Percentiles rank a stretch among this genome's conserved stretches.
Conservation (phyloP, 2,113 vertebrate species). For the Hydropotes inermis region DNA sequence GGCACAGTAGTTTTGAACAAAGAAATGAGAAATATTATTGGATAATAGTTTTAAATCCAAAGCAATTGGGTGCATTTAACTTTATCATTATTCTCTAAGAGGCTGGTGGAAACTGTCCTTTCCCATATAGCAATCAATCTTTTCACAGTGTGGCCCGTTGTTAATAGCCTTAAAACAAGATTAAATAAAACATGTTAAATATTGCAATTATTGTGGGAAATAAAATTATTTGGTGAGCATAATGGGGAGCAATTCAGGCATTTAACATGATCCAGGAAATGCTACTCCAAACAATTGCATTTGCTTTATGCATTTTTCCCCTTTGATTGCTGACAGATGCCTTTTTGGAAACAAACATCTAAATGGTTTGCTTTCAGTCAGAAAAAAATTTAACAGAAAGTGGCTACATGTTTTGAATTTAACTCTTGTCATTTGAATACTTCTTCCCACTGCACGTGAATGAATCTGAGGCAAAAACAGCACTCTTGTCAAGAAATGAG, state of each 20-base stretch:
- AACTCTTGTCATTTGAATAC: constrained; percentile 84
- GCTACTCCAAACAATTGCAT: constrained; percentile 89
- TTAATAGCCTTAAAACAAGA: constrained; percentile 88
- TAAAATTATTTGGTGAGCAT: constrained; percentile 90
- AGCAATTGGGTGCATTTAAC: constrained; percentile 81
- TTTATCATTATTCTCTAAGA: constrained; percentile 78
- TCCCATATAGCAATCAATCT: constrained; percentile 75
- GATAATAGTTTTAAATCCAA: constrained; percentile 79
- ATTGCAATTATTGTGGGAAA: constrained; percentile 90
- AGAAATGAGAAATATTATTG: constrained; percentile 72
- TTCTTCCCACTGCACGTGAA: constrained; percentile 75
- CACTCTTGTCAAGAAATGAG: constrained; percentile 68
- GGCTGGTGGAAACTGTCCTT: constrained; percentile 74
- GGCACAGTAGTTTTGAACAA: constrained; percentile 66
- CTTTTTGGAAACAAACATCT: constrained; percentile 89
- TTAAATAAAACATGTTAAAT: constrained; percentile 88
- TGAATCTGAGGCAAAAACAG: constrained; percentile 75
- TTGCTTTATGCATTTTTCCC: constrained; percentile 89
- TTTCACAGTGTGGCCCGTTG: constrained; percentile 80
- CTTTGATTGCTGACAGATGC: constrained; percentile 94
- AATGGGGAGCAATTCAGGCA: constrained; percentile 87
- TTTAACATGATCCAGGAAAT: constrained; percentile 92
- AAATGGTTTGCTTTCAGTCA: constrained; percentile 87
- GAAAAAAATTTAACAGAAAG: constrained; percentile 79
- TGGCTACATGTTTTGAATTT: constrained; percentile 85